Evolutionary conservation across 2,888 invertebrate species (phyloP).

Genomic region (Coremacera marginata): DNA sequence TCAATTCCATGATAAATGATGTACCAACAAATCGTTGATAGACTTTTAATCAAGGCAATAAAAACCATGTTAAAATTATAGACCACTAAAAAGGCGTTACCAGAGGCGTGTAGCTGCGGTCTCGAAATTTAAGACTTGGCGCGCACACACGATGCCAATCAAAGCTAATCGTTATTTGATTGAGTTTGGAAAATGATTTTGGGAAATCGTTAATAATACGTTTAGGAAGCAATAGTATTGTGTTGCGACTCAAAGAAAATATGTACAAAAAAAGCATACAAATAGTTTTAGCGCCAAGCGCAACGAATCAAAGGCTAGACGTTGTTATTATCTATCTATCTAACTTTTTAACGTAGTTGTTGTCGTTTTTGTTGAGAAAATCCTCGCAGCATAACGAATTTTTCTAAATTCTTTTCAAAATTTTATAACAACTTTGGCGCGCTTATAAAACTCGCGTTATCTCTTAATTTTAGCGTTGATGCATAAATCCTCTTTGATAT

Average conservation of each 20-base stretch:
- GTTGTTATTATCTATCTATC: too few relatives aligned
- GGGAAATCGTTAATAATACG: background rate
- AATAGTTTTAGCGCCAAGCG: conserved; percentile 29
- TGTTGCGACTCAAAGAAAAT: background rate
- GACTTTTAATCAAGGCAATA: conserved; percentile 32
- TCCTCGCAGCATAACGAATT: conserved; percentile 11
- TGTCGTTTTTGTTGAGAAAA: background rate
- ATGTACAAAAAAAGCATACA: background rate
- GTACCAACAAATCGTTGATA: conserved; percentile 16
- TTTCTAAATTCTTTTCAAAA: conserved; percentile 25
- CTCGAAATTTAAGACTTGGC: conserved; percentile 9
- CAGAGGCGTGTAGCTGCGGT: conserved; percentile 24
- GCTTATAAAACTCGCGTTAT: conserved; percentile 66
- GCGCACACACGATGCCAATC: conserved; percentile 14
- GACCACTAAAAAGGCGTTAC: conserved; percentile 20
- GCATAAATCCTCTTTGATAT: conserved; percentile 66
- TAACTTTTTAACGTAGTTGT: background rate
- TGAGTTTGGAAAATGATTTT: conserved; percentile 26
- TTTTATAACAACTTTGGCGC: conserved; percentile 14
- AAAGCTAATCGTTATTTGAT: conserved; percentile 31
- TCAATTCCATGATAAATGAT: conserved; percentile 25
- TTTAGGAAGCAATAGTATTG: background rate
- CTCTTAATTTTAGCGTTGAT: conserved; percentile 67
- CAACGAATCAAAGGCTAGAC: conserved; percentile 22
- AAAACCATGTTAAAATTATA: conserved; percentile 10